These are phyloP conservation scores for Magallana gigas DNA, from an alignment of 1,140 invertebrate genomes.

Conservation along the genomic window DNA sequence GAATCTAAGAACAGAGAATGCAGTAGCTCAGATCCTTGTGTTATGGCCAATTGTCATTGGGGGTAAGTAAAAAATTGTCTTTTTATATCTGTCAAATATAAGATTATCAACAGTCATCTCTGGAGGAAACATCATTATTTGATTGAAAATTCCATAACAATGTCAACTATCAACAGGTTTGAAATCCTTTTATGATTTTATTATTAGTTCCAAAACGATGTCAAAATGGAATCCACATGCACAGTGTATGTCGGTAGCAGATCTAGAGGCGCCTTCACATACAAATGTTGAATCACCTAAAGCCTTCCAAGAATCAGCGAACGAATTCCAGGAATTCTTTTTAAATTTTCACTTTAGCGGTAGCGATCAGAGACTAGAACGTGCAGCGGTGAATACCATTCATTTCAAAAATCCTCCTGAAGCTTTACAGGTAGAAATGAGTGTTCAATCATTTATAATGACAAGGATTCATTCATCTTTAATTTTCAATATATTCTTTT, in stretches of 20 bases:
- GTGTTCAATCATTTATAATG: too few species aligned
- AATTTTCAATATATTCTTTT: too few species aligned
- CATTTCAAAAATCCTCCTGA: neutral
- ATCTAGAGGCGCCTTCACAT: neutral
- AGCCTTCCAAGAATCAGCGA: neutral
- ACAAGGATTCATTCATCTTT: too few species aligned
- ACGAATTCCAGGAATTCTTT: neutral
- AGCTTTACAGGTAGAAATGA: neutral
- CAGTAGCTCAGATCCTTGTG: neutral
- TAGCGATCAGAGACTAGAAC: neutral
- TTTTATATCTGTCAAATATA: too few species aligned
- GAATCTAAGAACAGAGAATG: constrained; percentile 18
- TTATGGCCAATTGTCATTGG: constrained; percentile 16
- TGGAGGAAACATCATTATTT: too few species aligned
- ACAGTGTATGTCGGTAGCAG: neutral
- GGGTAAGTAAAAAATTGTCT: neutral
- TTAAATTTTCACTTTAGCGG: neutral
- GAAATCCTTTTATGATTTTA: too few species aligned
- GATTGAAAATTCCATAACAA: too few species aligned
- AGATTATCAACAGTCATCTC: too few species aligned
- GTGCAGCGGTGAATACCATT: neutral
- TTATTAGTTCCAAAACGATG: neutral
- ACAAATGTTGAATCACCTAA: neutral
- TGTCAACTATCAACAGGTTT: too few species aligned
- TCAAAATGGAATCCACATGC: neutral